Base-by-base conservation (phyloP, 2,888 invertebrate genomes). In the Conops quadrifasciatus region DNA sequence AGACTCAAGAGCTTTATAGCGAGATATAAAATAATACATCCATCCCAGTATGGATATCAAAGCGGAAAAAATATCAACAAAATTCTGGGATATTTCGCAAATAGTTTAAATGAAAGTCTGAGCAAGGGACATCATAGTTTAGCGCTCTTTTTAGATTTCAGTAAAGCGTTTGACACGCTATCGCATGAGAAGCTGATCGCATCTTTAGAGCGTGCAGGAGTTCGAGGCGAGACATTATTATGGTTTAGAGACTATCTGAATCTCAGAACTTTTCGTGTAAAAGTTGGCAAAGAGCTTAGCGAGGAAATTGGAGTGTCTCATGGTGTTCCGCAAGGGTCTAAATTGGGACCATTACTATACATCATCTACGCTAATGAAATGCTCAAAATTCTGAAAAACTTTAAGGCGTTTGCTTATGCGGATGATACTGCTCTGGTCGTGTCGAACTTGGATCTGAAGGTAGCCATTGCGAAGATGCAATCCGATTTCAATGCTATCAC, bases 151-250 rank as follows among this genome's bases (percentile, higher is more conserved):
- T 21, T 68, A 16, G 68, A 68, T 19, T 68, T 68, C n/a, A 60
- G 24, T 9, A 68, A 68, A 60, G 68, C 68, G 0, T 71, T 66
- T 30, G 60, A 59, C 51, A 71, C 49, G 21, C 49, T 66, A 11
- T 49, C 24, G 1, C 71, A 67, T 51, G 49, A 65, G 49, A 71
- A 58, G 9, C 19, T 70, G 24, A 19, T 70, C 2, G 11, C 24
- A 43, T 21, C 36, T 13, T 53, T 63, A 0, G 2, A 63, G 15
- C 58, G 13, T 11, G 30, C 28, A 43, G 70, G 70, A 1, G 43
- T 63, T 19, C 62, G 64, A n/a, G 70, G 70, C 28, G 30, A 28
- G 2, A 5, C 16, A 2, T 64, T 63, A 53, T 53, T 56, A 21
- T 70, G 63, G 64, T 21, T 70, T 3, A 16, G 19, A 36, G 4